These are phyloP conservation scores for Trypoxylon attenuatum DNA, from an alignment of 2,888 invertebrate species.

Conservation along the genomic window DNA sequence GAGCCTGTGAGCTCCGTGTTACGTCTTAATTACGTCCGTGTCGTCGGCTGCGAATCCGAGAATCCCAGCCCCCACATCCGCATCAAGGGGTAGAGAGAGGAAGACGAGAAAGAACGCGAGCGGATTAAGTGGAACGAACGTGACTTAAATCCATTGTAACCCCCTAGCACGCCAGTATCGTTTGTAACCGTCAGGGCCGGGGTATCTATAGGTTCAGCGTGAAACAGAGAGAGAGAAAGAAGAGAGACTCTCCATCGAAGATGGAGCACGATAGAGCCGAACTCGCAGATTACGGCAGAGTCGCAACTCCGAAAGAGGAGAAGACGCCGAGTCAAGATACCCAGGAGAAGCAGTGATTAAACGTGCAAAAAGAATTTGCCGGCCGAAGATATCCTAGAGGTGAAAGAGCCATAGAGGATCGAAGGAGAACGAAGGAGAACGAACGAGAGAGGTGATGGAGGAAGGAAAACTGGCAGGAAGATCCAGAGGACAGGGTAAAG, in stretches of 20 bases:
- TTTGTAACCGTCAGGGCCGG: slow-evolving; percentile 49
- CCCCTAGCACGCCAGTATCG: slow-evolving; percentile 51
- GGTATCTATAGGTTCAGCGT: slow-evolving; percentile 14
- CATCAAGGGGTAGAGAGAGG: slow-evolving; percentile 5
- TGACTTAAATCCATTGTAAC: slow-evolving; percentile 60
- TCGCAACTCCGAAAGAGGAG: neutral
- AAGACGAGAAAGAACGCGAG: slow-evolving; percentile 44
- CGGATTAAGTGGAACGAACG: slow-evolving; percentile 52
- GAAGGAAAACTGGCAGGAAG: neutral
- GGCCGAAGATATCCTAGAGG: neutral
- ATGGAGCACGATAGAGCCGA: neutral
- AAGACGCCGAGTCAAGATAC: neutral
- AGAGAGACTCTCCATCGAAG: slow-evolving; percentile 5
- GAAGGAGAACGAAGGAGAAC: neutral
- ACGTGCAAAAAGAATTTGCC: too few species aligned
- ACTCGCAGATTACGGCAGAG: neutral
- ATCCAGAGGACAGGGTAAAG: neutral
- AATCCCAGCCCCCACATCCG: slow-evolving; percentile 19
- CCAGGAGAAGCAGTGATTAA: neutral
- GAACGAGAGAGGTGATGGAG: neutral
- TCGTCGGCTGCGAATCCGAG: slow-evolving; percentile 39
- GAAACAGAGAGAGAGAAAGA: slow-evolving; percentile 2
- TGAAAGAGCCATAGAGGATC: neutral
- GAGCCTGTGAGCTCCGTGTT: slow-evolving; percentile 25
- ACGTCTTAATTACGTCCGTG: slow-evolving; percentile 47